Evolutionary conservation across 2,113 vertebrate species (phyloP), one percentile per base, ranked within the genome.

Genomic region (Herpetotheres cachinnans): DNA sequence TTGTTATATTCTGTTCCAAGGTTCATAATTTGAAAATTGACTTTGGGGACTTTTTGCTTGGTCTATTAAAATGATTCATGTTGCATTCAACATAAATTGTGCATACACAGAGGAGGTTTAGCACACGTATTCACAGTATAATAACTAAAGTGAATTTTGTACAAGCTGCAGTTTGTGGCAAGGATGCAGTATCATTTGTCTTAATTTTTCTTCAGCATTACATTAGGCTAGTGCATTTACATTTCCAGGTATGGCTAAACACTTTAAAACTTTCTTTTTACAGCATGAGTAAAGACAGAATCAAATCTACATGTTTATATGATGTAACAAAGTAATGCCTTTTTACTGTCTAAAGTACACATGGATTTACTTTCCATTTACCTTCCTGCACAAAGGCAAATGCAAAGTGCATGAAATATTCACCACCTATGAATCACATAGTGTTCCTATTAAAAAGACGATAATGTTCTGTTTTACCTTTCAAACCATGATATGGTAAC

Each of bases 61-160:
- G 98, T 99, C 99, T 99, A 99, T 99, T 99, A 99, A 98, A 99
- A 98, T 99, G 99, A 99, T 99, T 99, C 99, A 99, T 99, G 98
- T 98, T 98, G 98, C 98, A 99, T 98, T 98, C 99, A 98, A 99
- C 98, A 98, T 98, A 99, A 99, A 99, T 99, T 99, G 99, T 99
- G 99, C 99, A 99, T 99, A 98, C 98, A 99, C 98, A 99, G 98
- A 99, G 98, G 98, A 98, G 98, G 98, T 98, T 97, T 98, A 97
- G 97, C 96, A 98, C 97, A 97, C 80, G 93, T 97, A 98, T 97
- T 98, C 98, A 98, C 97, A 95, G 98, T 96, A 95, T 98, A 98
- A 98, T 98, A 98, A 98, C 98, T 98, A 98, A 98, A 98, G 98
- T 98, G 98, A 98, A 98, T 98, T 98, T 98, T 98, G 98, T 98